Base-by-base conservation (phyloP, 2,888 invertebrate species). In the Melieria crassipennis region DNA sequence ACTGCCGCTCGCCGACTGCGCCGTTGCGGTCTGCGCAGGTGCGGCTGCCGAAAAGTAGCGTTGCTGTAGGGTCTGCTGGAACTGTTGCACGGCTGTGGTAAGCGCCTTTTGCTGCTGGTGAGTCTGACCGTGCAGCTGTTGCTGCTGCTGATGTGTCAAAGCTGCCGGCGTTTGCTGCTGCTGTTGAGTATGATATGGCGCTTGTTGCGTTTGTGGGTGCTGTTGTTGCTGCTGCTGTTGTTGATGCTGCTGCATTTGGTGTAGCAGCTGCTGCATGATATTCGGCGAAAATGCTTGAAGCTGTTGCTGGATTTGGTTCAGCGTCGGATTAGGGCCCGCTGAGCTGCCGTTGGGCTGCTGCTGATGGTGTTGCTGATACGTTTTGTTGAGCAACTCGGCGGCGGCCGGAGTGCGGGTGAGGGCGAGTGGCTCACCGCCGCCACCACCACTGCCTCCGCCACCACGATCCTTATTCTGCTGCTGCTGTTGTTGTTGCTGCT, bases 201-300 rank as follows among this genome's bases (percentile, higher is more conserved):
- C 74, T 45, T 79, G 79, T 50, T 85, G 77, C 16, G 77, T 72
- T 67, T 78, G 78, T 62, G 85, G 75, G 60, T 78, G 78, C 16
- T 88, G 74, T 43, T 77, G 78, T 7, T 78, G 80, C 48, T 78
- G 78, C 43, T 77, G 78, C 43, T 78, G 80, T n/a, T 74, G 89
- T 86, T 79, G 89, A 88, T 80, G 80, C 75, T 82, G 82, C 73
- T 78, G 79, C 55, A 81, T 81, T 72, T 82, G 80, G 73, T 80
- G 82, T 69, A 82, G 82, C 68, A 83, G 63, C 61, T 82, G 82
- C 72, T 83, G 83, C 76, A 83, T 81, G 47, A 83, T 74, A 73
- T 81, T 83, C 42, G 81, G 79, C 5, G 80, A 78, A 61, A 81
- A 76, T 0, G 81, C 81, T 62, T 82, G 82, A 68, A 82, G 76